These are phyloP conservation scores for Metopolophium dirhodum DNA, from an alignment of 1,140 invertebrate species.

Conservation along the genomic window DNA sequence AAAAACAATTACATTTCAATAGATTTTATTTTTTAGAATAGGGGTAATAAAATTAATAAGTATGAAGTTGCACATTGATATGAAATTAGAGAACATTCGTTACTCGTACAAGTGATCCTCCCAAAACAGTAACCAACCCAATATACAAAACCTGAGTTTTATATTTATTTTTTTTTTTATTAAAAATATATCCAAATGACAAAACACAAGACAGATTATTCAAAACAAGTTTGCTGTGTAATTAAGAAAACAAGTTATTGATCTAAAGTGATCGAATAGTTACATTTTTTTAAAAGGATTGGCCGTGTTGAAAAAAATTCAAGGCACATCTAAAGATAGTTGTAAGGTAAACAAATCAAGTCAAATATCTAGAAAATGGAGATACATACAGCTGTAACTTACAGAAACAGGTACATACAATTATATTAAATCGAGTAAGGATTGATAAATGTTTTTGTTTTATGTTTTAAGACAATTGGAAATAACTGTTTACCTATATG, in stretches of 20 bases:
- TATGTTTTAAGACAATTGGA: background rate
- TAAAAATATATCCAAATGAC: background rate
- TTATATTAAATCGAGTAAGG: background rate
- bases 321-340: no score
- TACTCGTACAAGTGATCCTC: no score
- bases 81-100: no score
- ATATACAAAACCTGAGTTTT: no score
- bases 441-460: background rate
- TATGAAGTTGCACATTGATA: no score
- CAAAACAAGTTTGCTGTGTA: background rate
- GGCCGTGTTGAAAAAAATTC: no score
- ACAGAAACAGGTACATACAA: background rate
- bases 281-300: background rate
- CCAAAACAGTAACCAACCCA: no score
- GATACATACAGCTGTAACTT: background rate
- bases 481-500: background rate
- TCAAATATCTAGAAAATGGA: background rate
- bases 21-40: no score
- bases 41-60: no score
- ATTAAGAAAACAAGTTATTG: background rate
- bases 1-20: no score
- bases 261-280: background rate
- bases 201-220: background rate
- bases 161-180: background rate
- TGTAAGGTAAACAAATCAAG: background rate